Conservation (phyloP, 37 sponge, comb jelly and placozoan species). For the Bolinopsis microptera region DNA sequence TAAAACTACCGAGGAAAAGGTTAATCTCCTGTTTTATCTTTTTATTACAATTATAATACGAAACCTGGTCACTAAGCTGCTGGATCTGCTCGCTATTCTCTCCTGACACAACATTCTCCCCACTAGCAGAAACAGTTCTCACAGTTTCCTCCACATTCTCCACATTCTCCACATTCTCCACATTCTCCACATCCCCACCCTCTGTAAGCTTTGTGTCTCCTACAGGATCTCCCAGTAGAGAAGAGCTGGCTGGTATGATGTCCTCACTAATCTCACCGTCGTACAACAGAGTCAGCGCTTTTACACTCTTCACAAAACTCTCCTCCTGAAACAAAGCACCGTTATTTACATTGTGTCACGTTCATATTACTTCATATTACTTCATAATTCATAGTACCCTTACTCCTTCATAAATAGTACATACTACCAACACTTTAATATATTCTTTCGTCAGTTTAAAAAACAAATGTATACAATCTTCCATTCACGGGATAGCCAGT, state of each 20-base stretch:
- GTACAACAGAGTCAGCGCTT: conserved; percentile 26
- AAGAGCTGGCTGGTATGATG: not conserved
- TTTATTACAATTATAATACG: too few relatives aligned
- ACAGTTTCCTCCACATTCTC: not conserved
- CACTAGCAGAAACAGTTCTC: not conserved
- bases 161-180: not conserved
- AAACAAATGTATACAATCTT: too few relatives aligned
- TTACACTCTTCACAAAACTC: conserved; percentile 17
- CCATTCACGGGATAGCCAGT: too few relatives aligned
- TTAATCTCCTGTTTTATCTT: too few relatives aligned
- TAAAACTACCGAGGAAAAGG: too few relatives aligned
- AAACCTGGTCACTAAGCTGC: not conserved
- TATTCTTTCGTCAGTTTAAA: too few relatives aligned
- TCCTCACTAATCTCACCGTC: conserved; percentile 10
- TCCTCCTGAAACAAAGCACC: conserved; percentile 1
- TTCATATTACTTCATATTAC: not conserved
- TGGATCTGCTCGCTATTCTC: not conserved
- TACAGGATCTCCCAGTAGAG: not conserved
- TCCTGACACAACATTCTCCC: not conserved
- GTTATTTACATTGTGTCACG: too few relatives aligned
- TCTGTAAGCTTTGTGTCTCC: not conserved
- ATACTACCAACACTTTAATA: too few relatives aligned
- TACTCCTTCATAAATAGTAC: too few relatives aligned
- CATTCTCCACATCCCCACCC: not conserved
- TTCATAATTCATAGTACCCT: too few relatives aligned